Conservation (phyloP, 1,140 invertebrate genomes). For the Sitobion miscanthi region DNA sequence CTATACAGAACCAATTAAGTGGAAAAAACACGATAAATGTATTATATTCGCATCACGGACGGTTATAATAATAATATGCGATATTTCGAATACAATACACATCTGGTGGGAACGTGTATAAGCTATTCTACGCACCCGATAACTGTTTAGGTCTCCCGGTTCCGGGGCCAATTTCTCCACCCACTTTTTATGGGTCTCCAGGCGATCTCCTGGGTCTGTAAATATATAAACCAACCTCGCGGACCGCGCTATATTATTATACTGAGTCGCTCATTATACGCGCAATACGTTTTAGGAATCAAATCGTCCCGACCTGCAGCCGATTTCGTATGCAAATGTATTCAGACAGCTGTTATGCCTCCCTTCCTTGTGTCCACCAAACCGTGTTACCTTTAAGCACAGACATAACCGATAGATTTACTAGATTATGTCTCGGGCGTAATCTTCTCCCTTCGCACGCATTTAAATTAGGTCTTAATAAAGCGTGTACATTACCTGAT, state of each 20-base stretch:
- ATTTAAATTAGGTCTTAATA: slow-evolving; percentile 18
- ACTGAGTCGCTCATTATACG: background rate
- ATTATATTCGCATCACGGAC: background rate
- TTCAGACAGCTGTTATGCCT: slow-evolving; percentile 4
- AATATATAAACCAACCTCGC: background rate
- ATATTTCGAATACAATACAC: background rate
- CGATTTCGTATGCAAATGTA: slow-evolving; percentile 1
- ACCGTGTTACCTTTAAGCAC: slow-evolving; percentile 7
- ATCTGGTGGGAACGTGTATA: background rate
- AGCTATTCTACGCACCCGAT: background rate
- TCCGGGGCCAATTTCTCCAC: background rate
- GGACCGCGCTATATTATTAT: background rate
- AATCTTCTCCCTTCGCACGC: background rate
- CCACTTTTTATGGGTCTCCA: background rate
- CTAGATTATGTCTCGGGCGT: slow-evolving; percentile 5
- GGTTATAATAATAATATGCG: background rate
- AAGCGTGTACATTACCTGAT: background rate
- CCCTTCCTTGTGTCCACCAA: background rate
- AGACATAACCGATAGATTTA: slow-evolving; percentile 8
- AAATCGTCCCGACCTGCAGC: background rate
- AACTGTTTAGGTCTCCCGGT: background rate
- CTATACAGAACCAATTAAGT: background rate
- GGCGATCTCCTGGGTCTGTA: background rate
- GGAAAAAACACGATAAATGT: background rate
- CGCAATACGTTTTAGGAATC: background rate